Percentiles rank a stretch among this genome's conserved stretches.
These are phyloP conservation scores for Drosophila pseudotalamancana DNA, from an alignment of 2,888 invertebrate genomes.

Conservation along the genomic window DNA sequence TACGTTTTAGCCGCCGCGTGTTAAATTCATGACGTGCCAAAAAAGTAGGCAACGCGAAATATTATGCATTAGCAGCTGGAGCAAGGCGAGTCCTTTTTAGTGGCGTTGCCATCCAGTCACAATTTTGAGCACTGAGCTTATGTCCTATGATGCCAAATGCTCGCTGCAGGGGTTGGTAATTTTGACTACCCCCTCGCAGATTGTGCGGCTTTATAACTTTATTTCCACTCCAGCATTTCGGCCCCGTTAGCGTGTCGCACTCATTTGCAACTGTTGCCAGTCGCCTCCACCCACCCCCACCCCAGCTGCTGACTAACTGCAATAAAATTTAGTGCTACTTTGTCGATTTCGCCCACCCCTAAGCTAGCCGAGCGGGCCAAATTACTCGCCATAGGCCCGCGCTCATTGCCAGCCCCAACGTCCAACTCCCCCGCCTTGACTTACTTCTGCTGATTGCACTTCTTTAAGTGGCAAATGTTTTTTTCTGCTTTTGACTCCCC, in stretches of 20 bases:
- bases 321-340: slow-evolving; percentile 73
- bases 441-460: slow-evolving; percentile 75
- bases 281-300: not conserved
- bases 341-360: slow-evolving; percentile 72
- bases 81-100: slow-evolving; percentile 10
- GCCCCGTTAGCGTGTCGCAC: slow-evolving; percentile 60
- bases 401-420: slow-evolving; percentile 25
- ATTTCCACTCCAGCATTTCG: slow-evolving; percentile 49
- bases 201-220: slow-evolving; percentile 69
- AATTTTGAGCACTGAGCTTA: slow-evolving; percentile 19
- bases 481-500: slow-evolving; percentile 1
- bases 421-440: slow-evolving; percentile 44
- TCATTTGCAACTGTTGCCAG: slow-evolving; percentile 67
- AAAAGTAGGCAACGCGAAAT: slow-evolving; percentile 64
- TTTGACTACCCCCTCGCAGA: slow-evolving; percentile 56
- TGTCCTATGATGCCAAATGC: slow-evolving; percentile 52
- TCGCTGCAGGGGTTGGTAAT: slow-evolving; percentile 13
- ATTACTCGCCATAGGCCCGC: slow-evolving; percentile 31
- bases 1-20: slow-evolving; percentile 46
- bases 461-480: slow-evolving; percentile 67
- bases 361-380: slow-evolving; percentile 21
- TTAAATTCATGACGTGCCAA: slow-evolving; percentile 73
- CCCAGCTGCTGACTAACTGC: slow-evolving; percentile 22
- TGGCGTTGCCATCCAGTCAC: slow-evolving; percentile 21
- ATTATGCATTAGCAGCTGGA: slow-evolving; percentile 66